Percentiles rank a stretch among this genome's conserved stretches.
These are phyloP conservation scores for Enteromius afrohamiltoni DNA, from an alignment of 2,797 vertebrate species.

Conservation along the genomic window DNA sequence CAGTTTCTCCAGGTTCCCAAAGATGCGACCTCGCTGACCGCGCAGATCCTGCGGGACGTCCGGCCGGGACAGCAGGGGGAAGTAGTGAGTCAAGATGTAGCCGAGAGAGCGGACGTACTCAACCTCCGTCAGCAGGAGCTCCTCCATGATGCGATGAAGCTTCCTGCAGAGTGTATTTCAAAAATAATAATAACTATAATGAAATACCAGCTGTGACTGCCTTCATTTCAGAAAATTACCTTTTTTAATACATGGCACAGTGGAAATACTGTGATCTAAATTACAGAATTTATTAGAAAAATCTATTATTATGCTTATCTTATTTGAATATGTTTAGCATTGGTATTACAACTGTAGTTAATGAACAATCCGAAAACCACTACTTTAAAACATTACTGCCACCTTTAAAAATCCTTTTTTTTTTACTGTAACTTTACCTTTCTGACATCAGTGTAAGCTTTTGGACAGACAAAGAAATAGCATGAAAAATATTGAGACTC, in stretches of 20 bases:
- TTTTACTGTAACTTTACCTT: slow-evolving; percentile 27
- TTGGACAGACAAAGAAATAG: slow-evolving; percentile 42
- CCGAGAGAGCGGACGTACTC: slow-evolving; percentile 81
- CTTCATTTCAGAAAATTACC: not conserved
- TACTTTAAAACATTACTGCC: not conserved
- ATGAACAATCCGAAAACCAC: not conserved
- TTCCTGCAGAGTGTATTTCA: slow-evolving; percentile 66
- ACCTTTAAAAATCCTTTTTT: not conserved
- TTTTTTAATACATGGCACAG: not conserved
- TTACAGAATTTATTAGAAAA: not conserved
- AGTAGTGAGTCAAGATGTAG: slow-evolving; percentile 82
- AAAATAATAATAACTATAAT: not conserved
- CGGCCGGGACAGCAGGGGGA: slow-evolving; percentile 78
- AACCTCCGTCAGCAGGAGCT: slow-evolving; percentile 81
- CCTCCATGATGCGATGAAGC: slow-evolving; percentile 80
- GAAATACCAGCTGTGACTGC: not conserved
- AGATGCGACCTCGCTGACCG: slow-evolving; percentile 80
- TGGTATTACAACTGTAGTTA: not conserved
- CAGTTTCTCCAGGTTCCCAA: slow-evolving; percentile 83
- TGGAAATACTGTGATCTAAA: not conserved
- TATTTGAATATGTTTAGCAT: not conserved
- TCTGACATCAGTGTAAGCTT: slow-evolving; percentile 46
- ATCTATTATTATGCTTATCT: not conserved
- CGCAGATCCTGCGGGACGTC: slow-evolving; percentile 82
- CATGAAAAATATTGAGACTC: slow-evolving; percentile 23